Percentiles rank a stretch among this genome's conserved stretches.
Conservation (phyloP, 2,888 invertebrate genomes). For the Epinotia nisella region DNA sequence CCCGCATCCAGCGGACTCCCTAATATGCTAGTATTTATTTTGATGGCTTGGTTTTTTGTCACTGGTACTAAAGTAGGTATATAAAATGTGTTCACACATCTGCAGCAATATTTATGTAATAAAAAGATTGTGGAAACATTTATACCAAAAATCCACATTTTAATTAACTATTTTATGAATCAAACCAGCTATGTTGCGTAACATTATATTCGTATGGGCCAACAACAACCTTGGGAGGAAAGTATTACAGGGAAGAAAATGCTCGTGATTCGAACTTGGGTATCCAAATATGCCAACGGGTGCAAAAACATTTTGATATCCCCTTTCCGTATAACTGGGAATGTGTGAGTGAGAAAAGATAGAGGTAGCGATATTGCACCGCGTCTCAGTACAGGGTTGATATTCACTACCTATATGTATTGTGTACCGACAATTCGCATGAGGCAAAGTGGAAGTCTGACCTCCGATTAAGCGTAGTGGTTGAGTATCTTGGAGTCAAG, state of each 20-base stretch:
- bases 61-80: too few species aligned
- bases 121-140: not conserved
- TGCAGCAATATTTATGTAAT: not conserved
- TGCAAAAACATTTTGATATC: not conserved
- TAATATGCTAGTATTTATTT: too few species aligned
- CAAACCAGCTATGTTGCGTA: not conserved
- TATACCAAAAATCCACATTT: not conserved
- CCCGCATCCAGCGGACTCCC: too few species aligned
- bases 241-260: conserved; percentile 26
- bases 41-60: too few species aligned
- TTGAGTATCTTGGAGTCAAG: not conserved
- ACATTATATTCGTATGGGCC: not conserved
- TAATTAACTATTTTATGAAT: conserved; percentile 5
- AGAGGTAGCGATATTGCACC: not conserved
- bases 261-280: conserved; percentile 11
- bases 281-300: not conserved
- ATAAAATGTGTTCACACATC: too few species aligned
- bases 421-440: not conserved
- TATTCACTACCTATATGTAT: not conserved
- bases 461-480: not conserved
- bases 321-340: not conserved
- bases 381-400: not conserved
- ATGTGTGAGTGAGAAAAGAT: not conserved
- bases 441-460: not conserved
- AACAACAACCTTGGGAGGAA: conserved; percentile 9